Evolutionary conservation across 2,113 vertebrate species (phyloP), one percentile per base, ranked within the genome.

Genomic region (Arothron firmamentum): DNA sequence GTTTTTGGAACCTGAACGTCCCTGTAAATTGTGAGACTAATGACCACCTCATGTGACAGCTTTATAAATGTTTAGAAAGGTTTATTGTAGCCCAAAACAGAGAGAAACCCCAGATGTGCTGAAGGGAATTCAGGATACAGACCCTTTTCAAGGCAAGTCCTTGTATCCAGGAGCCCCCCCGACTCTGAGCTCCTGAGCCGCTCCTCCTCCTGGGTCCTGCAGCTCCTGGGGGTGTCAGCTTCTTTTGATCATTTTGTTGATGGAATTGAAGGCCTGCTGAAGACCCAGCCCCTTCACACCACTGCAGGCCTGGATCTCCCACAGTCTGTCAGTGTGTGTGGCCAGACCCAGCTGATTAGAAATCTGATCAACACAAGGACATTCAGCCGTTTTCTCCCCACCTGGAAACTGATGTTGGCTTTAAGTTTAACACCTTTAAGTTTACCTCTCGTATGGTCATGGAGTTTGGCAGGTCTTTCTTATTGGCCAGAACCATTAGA

Each of bases 401-500:
- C 2, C 17, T 28, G 12, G 18, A 28, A 15, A 17, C 52, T 25
- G 20, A 50, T 3, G 11, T 21, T 50, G 3, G 18, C 47, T 48
- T 28, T 1, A 28, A 7, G 25, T 3, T 28, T 28, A 5, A 28
- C 25, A 28, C 17, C 45, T n/a, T 46, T n/a, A 17, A 2, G 45
- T 16, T 0, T 71, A 85, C 84, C 75, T 95, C 85, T 0, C 65
- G 43, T 0, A 92, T 86, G 0, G 83, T 78, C 83, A 95, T 78
- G 0, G 91, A 84, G 7, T 84, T 78, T 0, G 91, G 86, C 0
- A 90, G 38, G 5, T 98, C 94, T 67, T 93, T 91, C 86, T 97
- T 98, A 85, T 97, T 98, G 77, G 93, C 94, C 79, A 98, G 82
- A 12, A 97, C 90, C 81, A 98, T 87, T 47, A 98, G 61, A 0